A percentile compares a stretch with the other conserved stretches of the same genome.
phyloP scores from a whole-genome alignment of 2,113 vertebrate species.

The Microcebus ravelobensis region DNA sequence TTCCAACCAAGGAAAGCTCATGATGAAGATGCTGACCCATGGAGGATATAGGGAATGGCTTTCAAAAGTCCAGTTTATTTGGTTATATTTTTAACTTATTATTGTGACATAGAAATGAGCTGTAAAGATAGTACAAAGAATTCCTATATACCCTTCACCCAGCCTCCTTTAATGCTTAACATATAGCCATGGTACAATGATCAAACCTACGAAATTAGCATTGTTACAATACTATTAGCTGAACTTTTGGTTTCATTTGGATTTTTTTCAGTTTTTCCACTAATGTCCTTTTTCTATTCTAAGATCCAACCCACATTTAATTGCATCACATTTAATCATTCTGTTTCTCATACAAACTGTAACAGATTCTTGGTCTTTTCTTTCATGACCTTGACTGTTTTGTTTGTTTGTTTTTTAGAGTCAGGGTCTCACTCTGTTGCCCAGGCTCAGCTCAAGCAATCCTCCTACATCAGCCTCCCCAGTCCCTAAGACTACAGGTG shows the following conservation, averaged over 20 bases:
- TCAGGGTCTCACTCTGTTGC: too few relatives aligned
- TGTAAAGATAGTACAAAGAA: background rate
- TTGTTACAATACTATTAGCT: background rate
- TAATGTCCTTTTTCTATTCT: background rate
- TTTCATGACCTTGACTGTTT: background rate
- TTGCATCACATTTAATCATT: background rate
- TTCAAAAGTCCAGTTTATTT: background rate
- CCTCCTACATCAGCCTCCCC: too few relatives aligned
- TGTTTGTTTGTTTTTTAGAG: background rate
- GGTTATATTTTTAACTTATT: background rate
- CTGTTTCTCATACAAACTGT: background rate
- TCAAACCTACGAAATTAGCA: background rate
- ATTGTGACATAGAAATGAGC: background rate
- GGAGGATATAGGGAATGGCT: background rate
- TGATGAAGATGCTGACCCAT: background rate
- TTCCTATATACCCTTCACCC: background rate
- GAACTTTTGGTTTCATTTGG: background rate
- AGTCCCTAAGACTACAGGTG: too few relatives aligned
- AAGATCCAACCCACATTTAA: background rate
- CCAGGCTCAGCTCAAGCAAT: too few relatives aligned
- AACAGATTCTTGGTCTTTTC: background rate
- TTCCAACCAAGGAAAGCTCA: background rate
- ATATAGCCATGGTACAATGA: background rate
- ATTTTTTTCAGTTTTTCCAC: background rate
- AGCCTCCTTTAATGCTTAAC: background rate